Base-by-base conservation (phyloP, 2,888 invertebrate genomes). In the Philopedon plagiatum region DNA sequence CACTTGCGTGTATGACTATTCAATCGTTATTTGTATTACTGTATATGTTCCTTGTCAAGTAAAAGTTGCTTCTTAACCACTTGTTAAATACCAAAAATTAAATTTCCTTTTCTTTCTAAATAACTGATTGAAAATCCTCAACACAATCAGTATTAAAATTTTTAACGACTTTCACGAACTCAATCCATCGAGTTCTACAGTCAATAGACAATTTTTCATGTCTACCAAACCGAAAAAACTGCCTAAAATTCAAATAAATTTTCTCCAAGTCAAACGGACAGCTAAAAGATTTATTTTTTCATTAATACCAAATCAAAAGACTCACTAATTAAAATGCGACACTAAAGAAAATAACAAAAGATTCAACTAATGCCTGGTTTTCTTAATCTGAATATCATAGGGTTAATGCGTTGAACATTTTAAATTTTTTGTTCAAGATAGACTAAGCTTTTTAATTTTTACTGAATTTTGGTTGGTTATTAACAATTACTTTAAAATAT, bases 241-340 rank as follows among this genome's bases (percentile, higher is more conserved):
- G 26, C 51, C 29, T 29, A 54, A 29, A 29, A 54, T 46, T 44
- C 41, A 62, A 32, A 62, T 49, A 62, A 62, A 62, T 62, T 62
- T 23, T 46, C 57, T 44, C 32, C 32, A 66, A 66, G 46, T 56
- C 44, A 46, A 66, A 41, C 57, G 34, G 66, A 66, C 56, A 57
- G 57, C 56, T 29, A 44, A 37, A 44, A 39, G 66, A 58, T 54
- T 41, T 46, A 44, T 56, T 66, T 57, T 66, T 49, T 62, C 62
- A 62, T 62, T 62, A 62, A 44, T 32, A 44, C 46, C 19, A 34
- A 62, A 62, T 62, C 62, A 62, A 46, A 62, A 26, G 39, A 34
- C 19, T n/a, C 19, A 13, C 32, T 62, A 62, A 62, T 62, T 62
- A 62, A 62, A 62, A 62, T 32, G 46, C 32, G 62, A 49, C 62